Conservation (phyloP, 1,140 invertebrate species). For the Physella acuta region DNA sequence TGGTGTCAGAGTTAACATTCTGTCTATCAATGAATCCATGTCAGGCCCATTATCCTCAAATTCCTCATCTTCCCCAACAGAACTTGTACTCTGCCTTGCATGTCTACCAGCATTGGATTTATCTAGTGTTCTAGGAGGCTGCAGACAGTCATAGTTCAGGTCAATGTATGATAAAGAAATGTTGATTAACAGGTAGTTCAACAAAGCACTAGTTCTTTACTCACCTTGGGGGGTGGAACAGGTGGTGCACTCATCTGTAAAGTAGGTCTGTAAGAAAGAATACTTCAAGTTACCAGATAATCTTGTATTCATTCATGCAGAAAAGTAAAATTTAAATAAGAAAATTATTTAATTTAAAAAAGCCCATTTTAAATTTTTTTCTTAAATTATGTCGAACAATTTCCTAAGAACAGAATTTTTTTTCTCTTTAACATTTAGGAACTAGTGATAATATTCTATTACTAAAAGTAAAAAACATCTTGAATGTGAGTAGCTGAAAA, state of each 20-base stretch:
- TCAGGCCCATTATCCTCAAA: constrained; percentile 38
- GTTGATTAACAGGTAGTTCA: not conserved
- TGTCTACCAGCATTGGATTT: not conserved
- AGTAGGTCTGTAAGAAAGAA: constrained; percentile 51
- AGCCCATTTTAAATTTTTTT: too few relatives aligned
- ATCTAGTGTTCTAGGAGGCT: constrained; percentile 13
- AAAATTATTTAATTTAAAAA: too few relatives aligned
- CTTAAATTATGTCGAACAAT: too few relatives aligned
- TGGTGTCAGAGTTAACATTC: constrained; percentile 47
- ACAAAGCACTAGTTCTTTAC: not conserved
- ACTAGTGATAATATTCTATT: too few relatives aligned
- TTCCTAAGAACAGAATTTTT: too few relatives aligned
- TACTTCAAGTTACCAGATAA: too few relatives aligned
- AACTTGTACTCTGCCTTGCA: not conserved
- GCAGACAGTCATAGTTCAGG: not conserved
- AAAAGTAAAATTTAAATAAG: too few relatives aligned
- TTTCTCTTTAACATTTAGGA: too few relatives aligned
- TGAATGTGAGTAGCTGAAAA: too few relatives aligned
- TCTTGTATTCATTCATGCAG: too few relatives aligned
- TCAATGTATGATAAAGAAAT: too few relatives aligned
- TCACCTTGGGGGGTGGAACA: constrained; percentile 44
- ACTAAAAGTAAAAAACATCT: too few relatives aligned
- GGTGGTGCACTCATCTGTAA: constrained; percentile 44
- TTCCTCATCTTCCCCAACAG: not conserved
- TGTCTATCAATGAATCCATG: constrained; percentile 45